phyloP scores from a whole-genome alignment of 2,888 invertebrate species.

The Chrysotoxum bicinctum region DNA sequence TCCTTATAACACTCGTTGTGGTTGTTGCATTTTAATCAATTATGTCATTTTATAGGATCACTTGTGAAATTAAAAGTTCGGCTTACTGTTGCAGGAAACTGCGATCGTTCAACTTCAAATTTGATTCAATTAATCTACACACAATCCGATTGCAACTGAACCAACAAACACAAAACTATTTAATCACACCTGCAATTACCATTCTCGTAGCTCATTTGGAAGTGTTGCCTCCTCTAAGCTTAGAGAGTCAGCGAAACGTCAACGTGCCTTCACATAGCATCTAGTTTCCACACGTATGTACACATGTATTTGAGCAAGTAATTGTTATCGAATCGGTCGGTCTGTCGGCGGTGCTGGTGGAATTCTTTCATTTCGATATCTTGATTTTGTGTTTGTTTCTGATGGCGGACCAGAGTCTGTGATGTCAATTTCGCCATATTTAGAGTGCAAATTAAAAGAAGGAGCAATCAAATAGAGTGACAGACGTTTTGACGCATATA shows the following conservation, averaged over 20 bases:
- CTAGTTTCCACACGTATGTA: background rate
- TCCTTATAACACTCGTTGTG: constrained; percentile 20
- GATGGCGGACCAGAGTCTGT: background rate
- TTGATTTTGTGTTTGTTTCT: background rate
- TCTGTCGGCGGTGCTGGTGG: background rate
- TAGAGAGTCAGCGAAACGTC: background rate
- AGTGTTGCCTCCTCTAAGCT: background rate
- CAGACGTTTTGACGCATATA: constrained; percentile 33
- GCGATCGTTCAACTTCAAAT: constrained; percentile 4
- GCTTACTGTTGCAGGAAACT: constrained; percentile 37
- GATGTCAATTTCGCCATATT: constrained; percentile 15
- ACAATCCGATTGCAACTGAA: background rate
- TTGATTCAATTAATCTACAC: constrained; percentile 36
- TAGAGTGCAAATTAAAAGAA: constrained; percentile 5
- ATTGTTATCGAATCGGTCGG: constrained; percentile 17
- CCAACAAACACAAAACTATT: constrained; percentile 10
- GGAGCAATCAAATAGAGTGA: constrained; percentile 27
- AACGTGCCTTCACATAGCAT: background rate
- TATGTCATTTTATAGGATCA: constrained; percentile 25
- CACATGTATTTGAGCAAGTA: background rate
- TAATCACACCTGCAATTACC: constrained; percentile 54
- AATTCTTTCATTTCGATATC: constrained; percentile 11
- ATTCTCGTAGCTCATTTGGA: constrained; percentile 36
- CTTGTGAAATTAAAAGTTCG: constrained; percentile 6
- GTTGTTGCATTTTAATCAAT: constrained; percentile 20